phyloP scores from a whole-genome alignment of 2,797 vertebrate species.

The Typhlichthys eigenmanni region DNA sequence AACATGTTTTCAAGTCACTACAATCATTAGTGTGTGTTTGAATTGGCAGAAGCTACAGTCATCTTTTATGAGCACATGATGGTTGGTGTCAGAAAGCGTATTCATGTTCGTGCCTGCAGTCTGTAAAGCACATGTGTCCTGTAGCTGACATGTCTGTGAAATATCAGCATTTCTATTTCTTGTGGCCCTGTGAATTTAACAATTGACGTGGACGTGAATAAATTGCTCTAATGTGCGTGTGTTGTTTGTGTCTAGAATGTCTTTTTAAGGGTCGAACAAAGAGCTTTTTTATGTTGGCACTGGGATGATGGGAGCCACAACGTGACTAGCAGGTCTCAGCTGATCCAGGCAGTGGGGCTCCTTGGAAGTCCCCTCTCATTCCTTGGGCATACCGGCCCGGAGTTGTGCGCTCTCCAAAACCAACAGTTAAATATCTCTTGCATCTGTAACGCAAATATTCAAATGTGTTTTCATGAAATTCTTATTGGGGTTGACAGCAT shows the following conservation, averaged over 20 bases:
- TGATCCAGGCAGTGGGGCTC: slow-evolving; percentile 43
- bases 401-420: slow-evolving; percentile 38
- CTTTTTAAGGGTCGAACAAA: slow-evolving; percentile 41
- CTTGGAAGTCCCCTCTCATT: slow-evolving; percentile 54
- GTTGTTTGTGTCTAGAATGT: slow-evolving; percentile 23
- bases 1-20: no score
- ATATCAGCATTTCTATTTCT: slow-evolving; percentile 39
- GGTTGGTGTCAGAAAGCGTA: no score
- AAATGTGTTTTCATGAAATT: slow-evolving; percentile 32
- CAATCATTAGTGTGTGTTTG: no score
- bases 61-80: no score
- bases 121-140: slow-evolving; percentile 35
- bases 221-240: slow-evolving; percentile 10
- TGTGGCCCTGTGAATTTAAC: slow-evolving; percentile 35
- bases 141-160: slow-evolving; percentile 41
- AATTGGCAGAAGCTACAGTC: no score
- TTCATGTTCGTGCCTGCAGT: slow-evolving; percentile 6
- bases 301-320: slow-evolving; percentile 42
- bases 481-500: slow-evolving; percentile 32
- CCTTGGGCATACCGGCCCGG: slow-evolving; percentile 27
- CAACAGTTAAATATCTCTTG: slow-evolving; percentile 49
- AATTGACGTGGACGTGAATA: slow-evolving; percentile 33
- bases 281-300: slow-evolving; percentile 48
- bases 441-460: slow-evolving; percentile 50
- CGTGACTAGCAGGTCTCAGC: slow-evolving; percentile 47